Conservation (phyloP, 2,113 vertebrate species). For the Rhinolophus sinicus region DNA sequence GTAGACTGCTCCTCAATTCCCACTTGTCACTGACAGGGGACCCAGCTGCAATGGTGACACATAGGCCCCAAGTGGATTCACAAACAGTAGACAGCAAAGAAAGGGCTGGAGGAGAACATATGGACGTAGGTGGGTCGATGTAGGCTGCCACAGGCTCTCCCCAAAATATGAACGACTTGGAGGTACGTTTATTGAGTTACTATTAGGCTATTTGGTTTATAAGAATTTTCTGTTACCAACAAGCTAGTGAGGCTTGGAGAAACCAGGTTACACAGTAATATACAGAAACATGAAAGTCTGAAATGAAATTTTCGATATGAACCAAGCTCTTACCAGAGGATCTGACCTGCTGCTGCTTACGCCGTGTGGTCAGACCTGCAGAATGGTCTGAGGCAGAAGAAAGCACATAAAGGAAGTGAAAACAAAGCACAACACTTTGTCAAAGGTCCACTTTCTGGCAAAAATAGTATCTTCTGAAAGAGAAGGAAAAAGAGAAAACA, state of each 20-base stretch:
- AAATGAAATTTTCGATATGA: neutral
- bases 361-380: neutral
- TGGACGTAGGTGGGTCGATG: neutral
- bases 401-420: neutral
- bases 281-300: neutral
- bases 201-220: neutral
- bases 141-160: neutral
- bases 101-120: neutral
- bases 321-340: neutral
- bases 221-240: neutral
- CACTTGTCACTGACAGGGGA: neutral
- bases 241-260: neutral
- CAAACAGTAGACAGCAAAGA: neutral
- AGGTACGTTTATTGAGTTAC: neutral
- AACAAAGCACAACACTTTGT: neutral
- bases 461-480: neutral
- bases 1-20: neutral
- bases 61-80: neutral
- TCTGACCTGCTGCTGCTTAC: neutral
- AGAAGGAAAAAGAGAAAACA: neutral
- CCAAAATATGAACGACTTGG: neutral
- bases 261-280: neutral
- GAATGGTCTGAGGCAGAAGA: neutral
- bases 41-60: neutral
- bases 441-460: neutral